Evolutionary conservation across 2,113 vertebrate species (phyloP).

Genomic region (Fregata magnificens): DNA sequence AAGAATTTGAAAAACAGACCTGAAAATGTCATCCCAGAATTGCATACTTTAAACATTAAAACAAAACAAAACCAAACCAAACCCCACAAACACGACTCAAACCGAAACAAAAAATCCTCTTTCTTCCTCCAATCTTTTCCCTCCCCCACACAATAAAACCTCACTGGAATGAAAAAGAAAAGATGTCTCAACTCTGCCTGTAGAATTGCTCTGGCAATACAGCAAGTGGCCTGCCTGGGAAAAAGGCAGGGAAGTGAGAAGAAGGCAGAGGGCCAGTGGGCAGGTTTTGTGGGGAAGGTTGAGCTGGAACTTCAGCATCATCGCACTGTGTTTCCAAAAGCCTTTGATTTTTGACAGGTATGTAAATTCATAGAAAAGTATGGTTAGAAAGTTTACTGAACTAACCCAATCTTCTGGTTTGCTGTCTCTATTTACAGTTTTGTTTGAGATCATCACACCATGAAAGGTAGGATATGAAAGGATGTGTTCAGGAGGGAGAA

Average conservation of each 20-base stretch:
- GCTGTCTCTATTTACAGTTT: not conserved
- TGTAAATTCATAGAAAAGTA: not conserved
- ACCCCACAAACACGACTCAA: not conserved
- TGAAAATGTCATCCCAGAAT: not conserved
- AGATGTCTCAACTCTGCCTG: not conserved
- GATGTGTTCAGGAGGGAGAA: not conserved
- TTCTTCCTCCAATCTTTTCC: not conserved
- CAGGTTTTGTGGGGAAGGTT: not conserved
- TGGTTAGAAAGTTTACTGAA: not conserved
- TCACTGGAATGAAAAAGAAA: not conserved
- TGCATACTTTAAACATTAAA: not conserved
- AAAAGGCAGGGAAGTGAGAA: not conserved
- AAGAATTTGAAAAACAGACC: not conserved
- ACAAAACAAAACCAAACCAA: not conserved
- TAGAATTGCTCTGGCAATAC: not conserved
- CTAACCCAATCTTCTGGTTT: not conserved
- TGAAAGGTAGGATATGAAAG: not conserved
- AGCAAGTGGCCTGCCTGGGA: not conserved
- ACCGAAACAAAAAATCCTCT: not conserved
- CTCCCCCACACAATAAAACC: not conserved
- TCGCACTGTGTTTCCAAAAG: not conserved
- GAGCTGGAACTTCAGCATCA: not conserved
- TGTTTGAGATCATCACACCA: not conserved
- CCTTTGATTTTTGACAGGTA: not conserved
- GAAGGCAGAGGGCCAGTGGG: fast-evolving